Evolutionary conservation across 2,888 invertebrate genomes (phyloP).

Genomic region (Drosophila meridionalis): DNA sequence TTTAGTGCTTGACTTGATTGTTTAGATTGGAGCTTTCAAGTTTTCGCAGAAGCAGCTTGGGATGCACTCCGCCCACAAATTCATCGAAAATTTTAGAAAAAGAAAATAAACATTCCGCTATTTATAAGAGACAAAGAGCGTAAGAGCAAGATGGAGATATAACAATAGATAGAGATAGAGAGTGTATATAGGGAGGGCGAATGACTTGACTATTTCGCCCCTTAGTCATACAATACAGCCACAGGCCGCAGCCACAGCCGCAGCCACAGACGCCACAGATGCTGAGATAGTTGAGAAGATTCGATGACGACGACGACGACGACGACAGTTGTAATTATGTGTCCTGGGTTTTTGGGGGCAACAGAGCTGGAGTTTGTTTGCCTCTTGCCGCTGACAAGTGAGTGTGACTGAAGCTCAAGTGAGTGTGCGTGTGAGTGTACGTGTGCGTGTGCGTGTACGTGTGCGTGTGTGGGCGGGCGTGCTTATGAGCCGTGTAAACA

Average conservation of each 20-base stretch:
- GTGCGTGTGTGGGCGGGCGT: conserved; percentile 15
- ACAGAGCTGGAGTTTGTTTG: conserved; percentile 39
- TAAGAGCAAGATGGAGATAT: not conserved
- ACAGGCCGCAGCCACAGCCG: not conserved
- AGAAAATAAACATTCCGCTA: not conserved
- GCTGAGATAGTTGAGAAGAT: conserved; percentile 20
- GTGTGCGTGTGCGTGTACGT: conserved; percentile 1
- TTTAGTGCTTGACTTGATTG: conserved; percentile 1
- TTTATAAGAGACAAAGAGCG: not conserved
- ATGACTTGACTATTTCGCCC: not conserved
- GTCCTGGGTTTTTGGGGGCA: conserved; percentile 4
- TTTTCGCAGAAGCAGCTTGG: not conserved
- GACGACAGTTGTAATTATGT: conserved; percentile 44
- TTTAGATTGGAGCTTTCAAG: not conserved
- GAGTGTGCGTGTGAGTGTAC: conserved; percentile 4
- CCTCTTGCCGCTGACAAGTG: conserved; percentile 39
- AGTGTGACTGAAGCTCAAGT: conserved; percentile 20
- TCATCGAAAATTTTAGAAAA: not conserved
- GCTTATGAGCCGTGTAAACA: conserved; percentile 46
- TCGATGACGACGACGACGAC: not conserved
- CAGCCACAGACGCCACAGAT: conserved; percentile 13
- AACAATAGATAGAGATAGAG: no score
- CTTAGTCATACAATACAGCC: not conserved
- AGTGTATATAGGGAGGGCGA: not conserved
- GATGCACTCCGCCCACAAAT: not conserved